Percentiles rank a stretch among this genome's conserved stretches.
phyloP scores from a whole-genome alignment of 2,113 vertebrate genomes.

The Bagarius yarrelli region DNA sequence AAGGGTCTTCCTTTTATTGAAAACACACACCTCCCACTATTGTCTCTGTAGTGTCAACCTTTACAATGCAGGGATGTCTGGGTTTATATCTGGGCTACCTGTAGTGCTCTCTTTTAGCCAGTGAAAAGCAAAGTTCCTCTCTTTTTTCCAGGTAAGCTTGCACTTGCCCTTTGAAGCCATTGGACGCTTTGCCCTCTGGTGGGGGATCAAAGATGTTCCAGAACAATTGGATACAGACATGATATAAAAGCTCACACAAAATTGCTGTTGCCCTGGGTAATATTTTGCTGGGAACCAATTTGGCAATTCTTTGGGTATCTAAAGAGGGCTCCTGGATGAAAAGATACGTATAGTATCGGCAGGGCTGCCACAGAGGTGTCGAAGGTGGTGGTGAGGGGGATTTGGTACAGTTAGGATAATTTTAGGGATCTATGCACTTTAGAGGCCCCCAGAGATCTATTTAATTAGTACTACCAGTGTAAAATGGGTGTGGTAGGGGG shows the following conservation, averaged over 20 bases:
- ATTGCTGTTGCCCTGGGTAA: background rate
- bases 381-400: too few relatives aligned
- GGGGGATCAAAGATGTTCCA: background rate
- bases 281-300: background rate
- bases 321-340: background rate
- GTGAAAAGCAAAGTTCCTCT: background rate
- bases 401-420: too few relatives aligned
- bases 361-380: too few relatives aligned
- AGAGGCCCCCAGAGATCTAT: too few relatives aligned
- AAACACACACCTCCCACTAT: background rate
- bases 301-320: background rate
- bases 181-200: background rate
- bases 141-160: background rate
- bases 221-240: background rate
- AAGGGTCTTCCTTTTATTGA: background rate
- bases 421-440: too few relatives aligned
- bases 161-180: background rate
- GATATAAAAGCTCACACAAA: background rate
- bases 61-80: background rate
- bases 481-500: too few relatives aligned
- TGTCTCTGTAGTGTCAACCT: background rate
- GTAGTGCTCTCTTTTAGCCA: background rate
- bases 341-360: too few relatives aligned
- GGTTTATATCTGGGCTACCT: too few relatives aligned
- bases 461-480: too few relatives aligned